Evolutionary conservation across 2,797 vertebrate species (phyloP).

Genomic region (Halcyon badia): DNA sequence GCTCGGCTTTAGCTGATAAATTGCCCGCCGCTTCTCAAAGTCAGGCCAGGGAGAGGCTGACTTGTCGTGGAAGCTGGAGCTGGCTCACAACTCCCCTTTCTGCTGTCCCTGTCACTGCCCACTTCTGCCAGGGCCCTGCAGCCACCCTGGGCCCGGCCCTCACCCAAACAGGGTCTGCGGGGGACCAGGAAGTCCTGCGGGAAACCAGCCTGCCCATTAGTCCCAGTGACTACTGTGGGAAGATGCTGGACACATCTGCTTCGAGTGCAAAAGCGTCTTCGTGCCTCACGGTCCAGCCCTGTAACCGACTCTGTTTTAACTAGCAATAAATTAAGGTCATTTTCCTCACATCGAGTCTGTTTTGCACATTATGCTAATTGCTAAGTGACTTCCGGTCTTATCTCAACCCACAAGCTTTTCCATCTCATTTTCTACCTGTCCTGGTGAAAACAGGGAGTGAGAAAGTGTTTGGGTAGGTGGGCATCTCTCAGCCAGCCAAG

Average conservation of each 20-base stretch:
- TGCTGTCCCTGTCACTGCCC: background rate
- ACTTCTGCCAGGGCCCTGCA: background rate
- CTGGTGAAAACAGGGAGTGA: background rate
- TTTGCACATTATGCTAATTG: background rate
- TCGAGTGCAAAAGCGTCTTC: background rate
- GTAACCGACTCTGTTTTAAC: background rate
- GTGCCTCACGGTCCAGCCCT: background rate
- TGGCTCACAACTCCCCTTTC: background rate
- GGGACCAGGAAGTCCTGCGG: accelerated
- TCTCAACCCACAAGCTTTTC: background rate
- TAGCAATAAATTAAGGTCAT: background rate
- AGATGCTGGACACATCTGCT: accelerated
- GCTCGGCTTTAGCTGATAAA: accelerated
- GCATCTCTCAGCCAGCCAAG: background rate
- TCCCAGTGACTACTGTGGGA: background rate
- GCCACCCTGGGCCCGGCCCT: background rate
- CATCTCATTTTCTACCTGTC: background rate
- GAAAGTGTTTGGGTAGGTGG: background rate
- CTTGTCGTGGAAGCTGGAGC: accelerated
- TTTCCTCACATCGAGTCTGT: background rate
- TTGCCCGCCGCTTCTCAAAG: background rate
- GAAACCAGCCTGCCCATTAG: background rate
- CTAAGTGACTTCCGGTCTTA: background rate
- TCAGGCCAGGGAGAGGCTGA: background rate
- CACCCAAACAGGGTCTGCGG: accelerated